phyloP scores from a whole-genome alignment of 2,888 invertebrate genomes.

The Plemyria rubiginata region DNA sequence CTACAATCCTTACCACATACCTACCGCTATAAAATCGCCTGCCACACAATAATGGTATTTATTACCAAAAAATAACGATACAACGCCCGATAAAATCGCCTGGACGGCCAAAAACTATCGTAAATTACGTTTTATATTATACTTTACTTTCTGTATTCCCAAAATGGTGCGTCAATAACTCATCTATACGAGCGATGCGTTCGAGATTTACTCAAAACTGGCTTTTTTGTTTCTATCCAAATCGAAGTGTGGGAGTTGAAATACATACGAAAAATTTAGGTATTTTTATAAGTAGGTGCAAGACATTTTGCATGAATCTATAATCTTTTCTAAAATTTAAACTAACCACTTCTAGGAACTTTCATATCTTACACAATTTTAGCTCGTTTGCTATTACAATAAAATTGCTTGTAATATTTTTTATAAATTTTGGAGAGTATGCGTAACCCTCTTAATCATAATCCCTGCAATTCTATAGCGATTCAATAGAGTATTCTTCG shows the following conservation, averaged over 20 bases:
- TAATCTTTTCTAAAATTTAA: no score
- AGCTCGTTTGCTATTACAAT: no score
- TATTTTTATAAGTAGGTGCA: neutral
- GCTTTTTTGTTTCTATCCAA: slow-evolving; percentile 16
- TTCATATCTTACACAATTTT: no score
- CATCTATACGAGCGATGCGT: slow-evolving; percentile 69
- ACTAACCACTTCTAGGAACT: no score
- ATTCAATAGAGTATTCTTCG: no score
- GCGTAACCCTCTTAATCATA: no score
- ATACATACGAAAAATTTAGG: neutral
- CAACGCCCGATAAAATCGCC: slow-evolving; percentile 53
- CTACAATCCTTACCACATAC: slow-evolving; percentile 6
- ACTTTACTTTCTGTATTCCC: slow-evolving; percentile 40
- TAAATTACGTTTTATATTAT: slow-evolving; percentile 64
- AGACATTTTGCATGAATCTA: no score
- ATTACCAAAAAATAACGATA: slow-evolving; percentile 49
- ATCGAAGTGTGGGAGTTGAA: slow-evolving; percentile 11
- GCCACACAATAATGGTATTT: slow-evolving; percentile 44
- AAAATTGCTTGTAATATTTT: no score
- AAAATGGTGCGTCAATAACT: slow-evolving; percentile 65
- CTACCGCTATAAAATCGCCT: slow-evolving; percentile 30
- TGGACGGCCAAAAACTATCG: slow-evolving; percentile 56
- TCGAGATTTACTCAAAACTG: slow-evolving; percentile 49
- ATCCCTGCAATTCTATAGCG: no score
- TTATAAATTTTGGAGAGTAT: no score